Evolutionary conservation across 2,888 invertebrate genomes (phyloP).

Genomic region (Phymatocera aterrima): DNA sequence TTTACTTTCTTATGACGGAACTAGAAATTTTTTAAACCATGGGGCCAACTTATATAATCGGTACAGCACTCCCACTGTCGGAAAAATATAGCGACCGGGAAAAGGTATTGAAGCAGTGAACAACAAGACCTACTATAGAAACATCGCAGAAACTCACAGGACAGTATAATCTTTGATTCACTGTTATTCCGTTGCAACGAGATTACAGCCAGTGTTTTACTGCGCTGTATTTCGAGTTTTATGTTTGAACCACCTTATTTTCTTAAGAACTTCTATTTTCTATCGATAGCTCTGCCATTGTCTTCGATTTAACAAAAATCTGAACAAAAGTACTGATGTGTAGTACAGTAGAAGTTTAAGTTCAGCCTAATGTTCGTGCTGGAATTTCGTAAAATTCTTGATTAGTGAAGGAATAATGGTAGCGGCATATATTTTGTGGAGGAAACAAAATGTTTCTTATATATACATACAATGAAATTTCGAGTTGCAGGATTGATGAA

Average conservation of each 20-base stretch:
- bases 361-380: neutral
- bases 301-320: conserved; percentile 7
- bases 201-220: conserved; percentile 16
- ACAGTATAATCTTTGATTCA: conserved; percentile 13
- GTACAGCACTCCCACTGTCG: too few relatives aligned
- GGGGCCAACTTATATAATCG: too few relatives aligned
- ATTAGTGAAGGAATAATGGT: conserved; percentile 11
- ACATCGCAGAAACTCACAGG: conserved; percentile 6
- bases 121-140: conserved; percentile 1
- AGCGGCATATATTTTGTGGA: conserved; percentile 9
- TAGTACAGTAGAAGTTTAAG: neutral
- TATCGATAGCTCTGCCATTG: neutral
- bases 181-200: neutral
- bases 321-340: neutral
- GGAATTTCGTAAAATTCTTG: too few relatives aligned
- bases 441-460: conserved; percentile 6
- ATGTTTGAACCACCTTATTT: neutral
- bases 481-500: conserved; percentile 17
- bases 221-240: neutral
- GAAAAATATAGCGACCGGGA: neutral
- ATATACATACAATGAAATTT: conserved; percentile 7
- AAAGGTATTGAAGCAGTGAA: neutral
- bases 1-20: neutral
- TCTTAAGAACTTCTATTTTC: neutral
- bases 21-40: neutral